These are phyloP conservation scores for Pycnomerus fuliginosus DNA, from an alignment of 2,888 invertebrate species.

Conservation along the genomic window DNA sequence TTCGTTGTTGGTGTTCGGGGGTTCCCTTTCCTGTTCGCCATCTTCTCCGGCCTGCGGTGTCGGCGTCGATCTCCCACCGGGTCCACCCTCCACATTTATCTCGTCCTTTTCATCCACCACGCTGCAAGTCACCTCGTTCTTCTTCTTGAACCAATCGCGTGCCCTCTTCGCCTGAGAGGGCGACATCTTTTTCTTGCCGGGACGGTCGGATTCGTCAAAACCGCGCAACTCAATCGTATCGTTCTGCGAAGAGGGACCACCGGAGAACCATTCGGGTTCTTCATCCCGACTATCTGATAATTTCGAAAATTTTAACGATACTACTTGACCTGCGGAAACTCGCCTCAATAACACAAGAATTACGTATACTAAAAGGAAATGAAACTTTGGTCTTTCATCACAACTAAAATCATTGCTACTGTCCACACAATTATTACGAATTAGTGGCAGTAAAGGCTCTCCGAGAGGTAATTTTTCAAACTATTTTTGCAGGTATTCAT, in stretches of 20 bases:
- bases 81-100: conserved; percentile 15
- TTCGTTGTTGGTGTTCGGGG: conserved; percentile 20
- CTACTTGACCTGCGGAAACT: conserved; percentile 2
- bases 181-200: conserved; percentile 50
- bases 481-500: no score
- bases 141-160: conserved; percentile 51
- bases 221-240: conserved; percentile 93
- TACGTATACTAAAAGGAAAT: no score
- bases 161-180: conserved; percentile 53
- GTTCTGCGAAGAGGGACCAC: conserved; percentile 85
- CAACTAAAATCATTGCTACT: no score
- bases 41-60: conserved; percentile 43
- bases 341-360: no score
- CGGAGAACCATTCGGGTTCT: conserved; percentile 89
- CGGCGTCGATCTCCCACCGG: conserved; percentile 48
- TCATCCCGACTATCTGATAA: conserved; percentile 54
- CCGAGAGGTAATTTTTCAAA: no score
- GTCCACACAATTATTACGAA: no score
- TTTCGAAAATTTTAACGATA: no score
- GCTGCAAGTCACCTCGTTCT: conserved; percentile 40
- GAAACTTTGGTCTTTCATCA: no score
- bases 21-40: conserved; percentile 21
- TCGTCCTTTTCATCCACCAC: conserved; percentile 31
- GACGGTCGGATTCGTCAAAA: conserved; percentile 72
- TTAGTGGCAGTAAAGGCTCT: no score